Percentiles rank a stretch among this genome's conserved stretches.
These are phyloP conservation scores for Notarius quadriscutis DNA, from an alignment of 2,113 vertebrate genomes.

Conservation along the genomic window DNA sequence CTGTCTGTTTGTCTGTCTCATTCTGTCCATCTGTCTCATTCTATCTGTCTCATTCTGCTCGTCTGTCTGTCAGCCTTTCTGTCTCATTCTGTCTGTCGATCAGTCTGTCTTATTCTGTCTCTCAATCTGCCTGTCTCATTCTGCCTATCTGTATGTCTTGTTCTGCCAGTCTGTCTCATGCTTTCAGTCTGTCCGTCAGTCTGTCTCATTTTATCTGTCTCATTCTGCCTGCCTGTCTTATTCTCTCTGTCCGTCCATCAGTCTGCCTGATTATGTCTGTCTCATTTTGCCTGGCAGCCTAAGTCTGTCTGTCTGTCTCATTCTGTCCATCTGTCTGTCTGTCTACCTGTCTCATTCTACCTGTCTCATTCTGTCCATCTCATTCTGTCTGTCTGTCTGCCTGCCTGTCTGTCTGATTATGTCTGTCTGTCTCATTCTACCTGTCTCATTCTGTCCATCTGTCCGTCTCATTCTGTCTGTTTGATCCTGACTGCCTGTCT, in stretches of 20 bases:
- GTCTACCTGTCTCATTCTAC: not conserved
- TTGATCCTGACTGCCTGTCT: not conserved
- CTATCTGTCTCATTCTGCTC: not conserved
- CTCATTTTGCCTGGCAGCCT: not conserved
- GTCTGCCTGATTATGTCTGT: not conserved
- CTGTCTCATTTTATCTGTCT: not conserved
- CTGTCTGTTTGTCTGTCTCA: not conserved
- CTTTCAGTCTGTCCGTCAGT: not conserved
- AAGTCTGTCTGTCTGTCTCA: constrained; percentile 14
- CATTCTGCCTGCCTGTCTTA: not conserved
- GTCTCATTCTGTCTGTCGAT: not conserved
- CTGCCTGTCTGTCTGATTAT: not conserved
- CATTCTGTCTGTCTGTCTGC: not conserved
- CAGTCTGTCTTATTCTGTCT: not conserved
- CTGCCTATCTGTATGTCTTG: not conserved
- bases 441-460: constrained; percentile 39
- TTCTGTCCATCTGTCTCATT: not conserved
- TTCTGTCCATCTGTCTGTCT: not conserved
- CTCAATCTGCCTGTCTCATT: not conserved
- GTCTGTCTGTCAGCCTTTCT: not conserved
- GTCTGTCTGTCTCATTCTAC: constrained; percentile 7
- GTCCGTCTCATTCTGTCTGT: not conserved
- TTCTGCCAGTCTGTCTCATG: not conserved
- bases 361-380: not conserved
- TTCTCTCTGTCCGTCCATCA: no score